A percentile compares a stretch with the other conserved stretches of the same genome.
Evolutionary conservation across 2,113 vertebrate genomes (phyloP).

Genomic region (Oreochromis aureus): DNA sequence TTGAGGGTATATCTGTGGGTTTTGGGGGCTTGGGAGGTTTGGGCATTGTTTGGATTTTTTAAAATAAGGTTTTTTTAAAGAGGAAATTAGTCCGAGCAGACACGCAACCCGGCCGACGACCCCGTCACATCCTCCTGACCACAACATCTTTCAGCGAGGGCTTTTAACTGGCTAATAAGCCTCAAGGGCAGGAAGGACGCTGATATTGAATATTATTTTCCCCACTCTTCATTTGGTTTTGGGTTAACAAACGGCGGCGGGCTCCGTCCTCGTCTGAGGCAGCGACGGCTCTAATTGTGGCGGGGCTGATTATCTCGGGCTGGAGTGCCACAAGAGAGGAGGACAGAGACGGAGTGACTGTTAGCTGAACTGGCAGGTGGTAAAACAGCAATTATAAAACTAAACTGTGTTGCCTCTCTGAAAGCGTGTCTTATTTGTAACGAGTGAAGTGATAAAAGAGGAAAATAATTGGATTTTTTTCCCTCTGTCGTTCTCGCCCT

Average conservation of each 20-base stretch:
- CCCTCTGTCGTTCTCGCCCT: conserved; percentile 19
- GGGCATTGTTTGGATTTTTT: background rate
- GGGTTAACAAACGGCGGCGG: background rate
- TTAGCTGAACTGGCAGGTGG: conserved; percentile 60
- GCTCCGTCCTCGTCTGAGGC: background rate
- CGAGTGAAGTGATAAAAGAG: conserved; percentile 59
- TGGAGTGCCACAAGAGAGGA: conserved; percentile 3
- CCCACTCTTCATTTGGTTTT: background rate
- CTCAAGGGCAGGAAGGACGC: background rate
- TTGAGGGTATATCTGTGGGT: background rate
- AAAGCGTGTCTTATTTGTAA: conserved; percentile 62
- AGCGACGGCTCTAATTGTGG: conserved; percentile 35
- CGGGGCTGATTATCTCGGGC: conserved; percentile 30
- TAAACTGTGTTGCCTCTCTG: conserved; percentile 58
- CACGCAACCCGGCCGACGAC: background rate
- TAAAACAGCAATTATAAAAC: conserved; percentile 70
- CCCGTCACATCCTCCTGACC: background rate
- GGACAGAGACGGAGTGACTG: conserved; percentile 40
- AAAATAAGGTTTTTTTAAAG: background rate
- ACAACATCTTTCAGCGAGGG: background rate
- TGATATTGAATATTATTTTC: background rate
- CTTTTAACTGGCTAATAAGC: background rate
- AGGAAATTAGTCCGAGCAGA: background rate
- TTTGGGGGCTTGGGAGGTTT: background rate
- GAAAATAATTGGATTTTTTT: conserved; percentile 66